These are phyloP conservation scores for Muraenolepis orangiensis DNA, from an alignment of 2,797 vertebrate genomes.

Conservation along the genomic window DNA sequence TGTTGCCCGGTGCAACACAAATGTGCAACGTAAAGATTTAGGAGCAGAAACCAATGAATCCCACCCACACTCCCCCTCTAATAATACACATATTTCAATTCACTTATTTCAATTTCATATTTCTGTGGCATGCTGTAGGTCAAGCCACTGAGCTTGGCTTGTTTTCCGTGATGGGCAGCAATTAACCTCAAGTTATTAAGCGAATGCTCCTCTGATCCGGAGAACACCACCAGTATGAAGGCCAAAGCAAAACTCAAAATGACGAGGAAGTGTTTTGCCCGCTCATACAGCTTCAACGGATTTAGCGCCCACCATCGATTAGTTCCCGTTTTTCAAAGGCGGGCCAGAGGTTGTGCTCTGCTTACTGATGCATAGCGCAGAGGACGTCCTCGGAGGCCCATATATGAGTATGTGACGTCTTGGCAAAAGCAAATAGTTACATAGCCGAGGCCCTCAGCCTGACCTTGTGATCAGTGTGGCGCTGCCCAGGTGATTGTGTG, in stretches of 20 bases:
- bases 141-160: not conserved
- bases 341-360: constrained; percentile 45
- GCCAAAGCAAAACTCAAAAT: not conserved
- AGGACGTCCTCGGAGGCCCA: constrained; percentile 48
- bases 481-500: constrained; percentile 25
- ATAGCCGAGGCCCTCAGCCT: constrained; percentile 40
- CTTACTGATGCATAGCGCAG: constrained; percentile 48
- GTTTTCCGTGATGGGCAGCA: not conserved
- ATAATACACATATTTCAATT: not conserved
- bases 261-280: not conserved
- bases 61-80: not conserved
- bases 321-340: constrained; percentile 5
- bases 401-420: constrained; percentile 37
- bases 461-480: not conserved
- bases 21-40: not conserved
- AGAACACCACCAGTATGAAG: not conserved
- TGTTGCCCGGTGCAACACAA: not conserved
- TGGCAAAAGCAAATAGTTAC: constrained; percentile 61
- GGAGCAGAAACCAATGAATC: not conserved
- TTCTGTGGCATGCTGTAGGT: not conserved
- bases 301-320: not conserved
- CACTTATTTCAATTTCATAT: no score
- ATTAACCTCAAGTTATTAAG: not conserved
- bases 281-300: not conserved
- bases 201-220: not conserved